A percentile compares a stretch with the other conserved stretches of the same genome.
phyloP scores from a whole-genome alignment of 2,113 vertebrate genomes.

The Passer domesticus region DNA sequence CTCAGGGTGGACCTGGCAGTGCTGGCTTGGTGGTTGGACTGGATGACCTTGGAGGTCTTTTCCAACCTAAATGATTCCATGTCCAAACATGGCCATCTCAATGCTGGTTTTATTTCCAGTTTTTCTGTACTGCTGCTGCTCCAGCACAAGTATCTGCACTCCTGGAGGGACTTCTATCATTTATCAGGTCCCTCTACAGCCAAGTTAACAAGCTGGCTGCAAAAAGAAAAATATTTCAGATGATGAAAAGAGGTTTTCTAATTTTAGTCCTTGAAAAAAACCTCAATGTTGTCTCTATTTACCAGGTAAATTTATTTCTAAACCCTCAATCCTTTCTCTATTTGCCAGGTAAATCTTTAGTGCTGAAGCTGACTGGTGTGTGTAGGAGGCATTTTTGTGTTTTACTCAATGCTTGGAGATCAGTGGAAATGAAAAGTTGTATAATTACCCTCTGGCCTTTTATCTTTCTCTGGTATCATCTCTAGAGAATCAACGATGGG shows the following conservation, averaged over 20 bases:
- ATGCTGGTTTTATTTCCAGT: background rate
- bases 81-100: background rate
- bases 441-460: conserved; percentile 44
- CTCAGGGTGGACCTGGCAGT: background rate
- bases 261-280: background rate
- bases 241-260: background rate
- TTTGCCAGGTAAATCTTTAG: background rate
- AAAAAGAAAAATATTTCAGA: background rate
- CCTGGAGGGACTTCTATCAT: background rate
- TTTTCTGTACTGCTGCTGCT: background rate
- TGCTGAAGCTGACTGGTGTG: background rate
- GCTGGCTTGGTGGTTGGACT: background rate
- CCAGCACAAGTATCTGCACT: background rate
- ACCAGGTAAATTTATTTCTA: background rate
- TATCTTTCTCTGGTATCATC: conserved; percentile 4
- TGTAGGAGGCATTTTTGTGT: background rate
- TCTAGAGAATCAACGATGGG: background rate
- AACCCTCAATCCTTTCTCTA: background rate
- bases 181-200: background rate
- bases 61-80: background rate
- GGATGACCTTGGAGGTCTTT: background rate
- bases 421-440: conserved; percentile 29
- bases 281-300: background rate
- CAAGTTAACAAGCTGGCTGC: background rate
- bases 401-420: background rate